Conservation (phyloP, 1,140 invertebrate genomes). For the Pissodes strobi region DNA sequence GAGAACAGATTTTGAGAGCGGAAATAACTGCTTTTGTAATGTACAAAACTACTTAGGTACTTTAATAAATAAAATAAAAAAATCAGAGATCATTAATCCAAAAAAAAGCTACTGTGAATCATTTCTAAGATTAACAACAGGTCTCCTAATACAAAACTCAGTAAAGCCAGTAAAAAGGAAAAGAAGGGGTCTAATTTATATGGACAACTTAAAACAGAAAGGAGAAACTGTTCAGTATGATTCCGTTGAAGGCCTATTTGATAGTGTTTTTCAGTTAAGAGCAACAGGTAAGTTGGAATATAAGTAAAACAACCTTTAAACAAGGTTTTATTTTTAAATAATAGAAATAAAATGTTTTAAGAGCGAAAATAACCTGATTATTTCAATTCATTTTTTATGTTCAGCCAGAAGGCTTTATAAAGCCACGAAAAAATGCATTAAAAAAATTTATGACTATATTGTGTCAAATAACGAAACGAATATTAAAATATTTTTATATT, state of each 20-base stretch:
- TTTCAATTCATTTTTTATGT: too few relatives aligned
- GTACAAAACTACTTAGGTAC: background rate
- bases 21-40: conserved; percentile 6
- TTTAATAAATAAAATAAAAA: background rate
- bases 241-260: background rate
- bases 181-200: conserved; percentile 1
- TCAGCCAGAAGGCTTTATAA: too few relatives aligned
- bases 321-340: too few relatives aligned
- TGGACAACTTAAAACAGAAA: conserved; percentile 1
- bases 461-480: too few relatives aligned
- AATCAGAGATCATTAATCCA: background rate
- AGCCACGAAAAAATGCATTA: too few relatives aligned
- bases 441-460: too few relatives aligned
- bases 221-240: background rate
- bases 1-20: background rate
- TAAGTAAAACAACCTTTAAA: too few relatives aligned
- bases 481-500: too few relatives aligned
- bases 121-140: background rate
- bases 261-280: background rate
- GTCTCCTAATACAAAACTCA: background rate
- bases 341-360: too few relatives aligned
- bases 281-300: background rate
- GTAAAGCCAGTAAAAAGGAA: background rate
- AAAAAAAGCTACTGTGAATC: background rate
- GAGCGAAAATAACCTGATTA: too few relatives aligned